Conservation (phyloP, 1,140 invertebrate species). For the Eurosta solidaginis region DNA sequence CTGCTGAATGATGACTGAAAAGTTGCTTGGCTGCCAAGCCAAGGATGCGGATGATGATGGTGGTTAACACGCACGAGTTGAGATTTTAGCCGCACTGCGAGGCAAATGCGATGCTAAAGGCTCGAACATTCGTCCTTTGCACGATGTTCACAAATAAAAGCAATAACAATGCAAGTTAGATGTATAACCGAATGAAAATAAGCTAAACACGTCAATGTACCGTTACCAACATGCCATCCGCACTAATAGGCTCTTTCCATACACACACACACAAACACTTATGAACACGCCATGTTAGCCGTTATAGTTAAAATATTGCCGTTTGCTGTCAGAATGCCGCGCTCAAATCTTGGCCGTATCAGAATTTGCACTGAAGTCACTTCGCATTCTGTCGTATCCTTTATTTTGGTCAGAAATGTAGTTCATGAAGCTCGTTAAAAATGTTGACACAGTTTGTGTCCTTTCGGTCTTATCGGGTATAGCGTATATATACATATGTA, state of each 20-base stretch:
- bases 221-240: not conserved
- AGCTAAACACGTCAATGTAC: conserved; percentile 6
- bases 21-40: conserved; percentile 8
- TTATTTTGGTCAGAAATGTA: conserved; percentile 40
- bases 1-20: conserved; percentile 9
- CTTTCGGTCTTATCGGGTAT: not conserved
- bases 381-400: conserved; percentile 49
- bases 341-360: conserved; percentile 53
- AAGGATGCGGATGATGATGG: conserved; percentile 17
- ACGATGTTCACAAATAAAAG: not conserved
- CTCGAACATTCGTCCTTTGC: not conserved
- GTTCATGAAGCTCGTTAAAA: conserved; percentile 26
- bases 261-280: not conserved
- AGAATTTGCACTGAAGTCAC: conserved; percentile 52
- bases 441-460: conserved; percentile 33
- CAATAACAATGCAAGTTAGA: not conserved
- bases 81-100: not conserved
- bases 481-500: not conserved
- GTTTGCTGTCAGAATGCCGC: not conserved
- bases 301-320: not conserved
- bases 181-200: conserved; percentile 18
- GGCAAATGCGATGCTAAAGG: not conserved
- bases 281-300: not conserved
- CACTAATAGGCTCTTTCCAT: not conserved
- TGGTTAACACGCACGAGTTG: conserved; percentile 11